phyloP scores from a whole-genome alignment of 2,888 invertebrate species.

The Eurois occulta region DNA sequence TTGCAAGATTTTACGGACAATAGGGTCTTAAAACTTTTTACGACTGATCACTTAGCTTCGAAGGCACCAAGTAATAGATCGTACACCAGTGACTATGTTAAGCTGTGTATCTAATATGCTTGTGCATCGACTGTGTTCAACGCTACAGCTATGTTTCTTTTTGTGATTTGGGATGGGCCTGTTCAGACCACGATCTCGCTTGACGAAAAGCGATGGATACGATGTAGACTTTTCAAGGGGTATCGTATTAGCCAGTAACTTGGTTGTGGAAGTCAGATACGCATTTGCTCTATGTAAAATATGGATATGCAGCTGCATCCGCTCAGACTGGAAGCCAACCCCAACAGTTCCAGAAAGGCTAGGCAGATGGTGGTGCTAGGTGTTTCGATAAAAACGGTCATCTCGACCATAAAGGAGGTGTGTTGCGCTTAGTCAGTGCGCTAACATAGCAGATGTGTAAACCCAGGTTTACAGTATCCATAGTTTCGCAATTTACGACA shows the following conservation, averaged over 20 bases:
- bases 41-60: conserved; percentile 17
- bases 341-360: background rate
- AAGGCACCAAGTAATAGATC: conserved; percentile 18
- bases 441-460: background rate
- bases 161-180: background rate
- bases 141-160: background rate
- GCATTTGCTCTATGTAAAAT: background rate
- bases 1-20: conserved; percentile 20
- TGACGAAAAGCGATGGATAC: background rate
- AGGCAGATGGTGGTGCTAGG: background rate
- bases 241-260: background rate
- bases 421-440: background rate
- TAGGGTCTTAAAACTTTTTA: conserved; percentile 43
- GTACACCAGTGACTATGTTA: background rate
- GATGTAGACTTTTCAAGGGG: background rate
- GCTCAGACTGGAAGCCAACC: background rate
- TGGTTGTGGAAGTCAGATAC: background rate
- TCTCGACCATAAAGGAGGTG: background rate
- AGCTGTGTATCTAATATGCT: background rate
- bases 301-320: background rate
- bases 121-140: background rate
- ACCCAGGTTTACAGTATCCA: conserved; percentile 22
- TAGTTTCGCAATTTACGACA: conserved; percentile 40
- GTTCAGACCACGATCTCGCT: background rate
- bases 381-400: background rate